These are phyloP conservation scores for Calameuta filiformis DNA, from an alignment of 2,888 invertebrate genomes.

Conservation along the genomic window DNA sequence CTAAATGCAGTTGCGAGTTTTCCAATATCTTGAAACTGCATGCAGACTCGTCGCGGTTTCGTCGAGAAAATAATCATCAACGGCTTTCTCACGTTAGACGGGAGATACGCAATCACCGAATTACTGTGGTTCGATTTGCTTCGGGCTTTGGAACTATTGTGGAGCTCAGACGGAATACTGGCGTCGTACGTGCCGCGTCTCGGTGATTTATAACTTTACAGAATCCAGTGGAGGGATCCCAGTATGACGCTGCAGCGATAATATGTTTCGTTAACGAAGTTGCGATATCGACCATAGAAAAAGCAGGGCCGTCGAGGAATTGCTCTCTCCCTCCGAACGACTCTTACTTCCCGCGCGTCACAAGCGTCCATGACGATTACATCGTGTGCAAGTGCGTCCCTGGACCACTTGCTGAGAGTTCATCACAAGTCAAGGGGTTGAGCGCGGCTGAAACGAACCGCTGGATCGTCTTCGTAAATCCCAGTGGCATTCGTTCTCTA, in stretches of 20 bases:
- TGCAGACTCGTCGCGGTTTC: constrained; percentile 34
- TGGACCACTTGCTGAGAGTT: constrained; percentile 19
- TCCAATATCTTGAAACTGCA: constrained; percentile 34
- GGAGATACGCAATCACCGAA: neutral
- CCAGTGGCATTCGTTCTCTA: too few relatives aligned
- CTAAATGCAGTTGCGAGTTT: neutral
- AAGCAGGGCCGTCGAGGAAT: neutral
- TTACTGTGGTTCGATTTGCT: neutral
- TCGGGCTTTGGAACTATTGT: neutral
- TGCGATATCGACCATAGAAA: constrained; percentile 14
- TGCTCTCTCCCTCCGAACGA: neutral
- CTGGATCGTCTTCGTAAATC: too few relatives aligned
- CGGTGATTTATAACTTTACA: constrained; percentile 38
- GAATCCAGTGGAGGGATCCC: constrained; percentile 1
- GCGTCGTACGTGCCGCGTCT: neutral
- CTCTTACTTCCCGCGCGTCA: neutral
- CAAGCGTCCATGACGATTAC: too few relatives aligned
- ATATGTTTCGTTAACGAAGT: neutral
- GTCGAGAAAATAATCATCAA: constrained; percentile 41
- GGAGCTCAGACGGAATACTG: constrained; percentile 11
- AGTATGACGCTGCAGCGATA: neutral
- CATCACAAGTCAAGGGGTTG: constrained; percentile 13
- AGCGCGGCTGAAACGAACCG: too few relatives aligned
- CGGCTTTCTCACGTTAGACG: constrained; percentile 5
- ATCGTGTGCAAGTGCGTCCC: neutral